Conservation (phyloP, 30 jellyfish, hydroid and myxozoan species). For the Chrysaora quinquecirrha region DNA sequence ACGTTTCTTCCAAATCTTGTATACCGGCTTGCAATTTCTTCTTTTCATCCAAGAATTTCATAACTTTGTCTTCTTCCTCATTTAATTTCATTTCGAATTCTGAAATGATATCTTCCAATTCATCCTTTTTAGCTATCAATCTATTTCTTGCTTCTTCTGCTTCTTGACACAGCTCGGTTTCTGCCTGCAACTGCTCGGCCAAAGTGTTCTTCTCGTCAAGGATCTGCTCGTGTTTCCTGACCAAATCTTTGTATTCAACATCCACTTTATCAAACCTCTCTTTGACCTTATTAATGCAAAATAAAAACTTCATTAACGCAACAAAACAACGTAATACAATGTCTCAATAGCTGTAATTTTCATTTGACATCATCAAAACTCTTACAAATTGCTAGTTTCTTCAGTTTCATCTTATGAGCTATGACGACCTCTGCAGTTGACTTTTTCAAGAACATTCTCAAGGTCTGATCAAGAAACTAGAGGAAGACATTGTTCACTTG, state of each 20-base stretch:
- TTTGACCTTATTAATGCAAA: conserved; percentile 65
- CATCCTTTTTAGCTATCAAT: conserved; percentile 76
- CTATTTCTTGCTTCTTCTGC: conserved; percentile 96
- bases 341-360: too few relatives aligned
- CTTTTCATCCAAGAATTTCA: conserved; percentile 78
- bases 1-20: conserved; percentile 97
- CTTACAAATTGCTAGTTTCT: too few relatives aligned
- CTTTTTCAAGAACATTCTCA: too few relatives aligned
- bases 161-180: conserved; percentile 96
- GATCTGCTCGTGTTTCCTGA: conserved; percentile 77
- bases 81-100: conserved; percentile 84
- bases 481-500: too few relatives aligned
- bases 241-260: conserved; percentile 75
- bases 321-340: too few relatives aligned
- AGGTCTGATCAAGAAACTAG: too few relatives aligned
- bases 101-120: conserved; percentile 91
- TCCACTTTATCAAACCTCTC: conserved; percentile 86
- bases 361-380: too few relatives aligned
- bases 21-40: conserved; percentile 94
- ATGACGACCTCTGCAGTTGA: too few relatives aligned
- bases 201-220: conserved; percentile 86
- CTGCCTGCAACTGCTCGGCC: conserved; percentile 98
- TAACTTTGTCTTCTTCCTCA: conserved; percentile 94
- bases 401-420: too few relatives aligned
- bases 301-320: too few relatives aligned